Conservation (phyloP, 2,113 vertebrate species). For the Sorex fumeus region DNA sequence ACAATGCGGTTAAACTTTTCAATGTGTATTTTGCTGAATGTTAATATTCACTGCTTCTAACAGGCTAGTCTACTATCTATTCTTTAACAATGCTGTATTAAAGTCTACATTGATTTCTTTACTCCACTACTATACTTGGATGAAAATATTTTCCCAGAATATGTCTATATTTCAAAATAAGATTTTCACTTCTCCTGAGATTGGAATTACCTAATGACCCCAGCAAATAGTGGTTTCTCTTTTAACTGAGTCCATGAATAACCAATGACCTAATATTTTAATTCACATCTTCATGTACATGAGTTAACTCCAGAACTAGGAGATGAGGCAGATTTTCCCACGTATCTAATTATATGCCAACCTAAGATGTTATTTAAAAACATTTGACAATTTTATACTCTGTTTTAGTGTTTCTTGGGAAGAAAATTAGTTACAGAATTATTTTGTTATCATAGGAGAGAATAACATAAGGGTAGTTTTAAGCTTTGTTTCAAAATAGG, state of each 20-base stretch:
- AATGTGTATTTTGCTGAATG: too few species aligned
- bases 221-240: background rate
- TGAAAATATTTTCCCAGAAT: background rate
- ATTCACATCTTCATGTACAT: background rate
- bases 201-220: background rate
- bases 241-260: background rate
- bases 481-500: background rate
- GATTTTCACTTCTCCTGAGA: too few species aligned
- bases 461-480: background rate
- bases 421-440: background rate
- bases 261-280: background rate
- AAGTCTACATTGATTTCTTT: background rate
- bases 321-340: background rate
- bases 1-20: background rate
- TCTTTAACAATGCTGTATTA: background rate
- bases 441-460: background rate
- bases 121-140: background rate
- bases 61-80: background rate
- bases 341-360: background rate
- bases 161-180: background rate
- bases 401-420: background rate
- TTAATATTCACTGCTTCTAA: background rate
- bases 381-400: background rate
- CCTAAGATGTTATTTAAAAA: background rate
- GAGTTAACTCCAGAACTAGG: background rate